Percentiles rank a stretch among this genome's conserved stretches.
phyloP scores from a whole-genome alignment of 2,797 vertebrate genomes.

The Gallinago nigripennis region DNA sequence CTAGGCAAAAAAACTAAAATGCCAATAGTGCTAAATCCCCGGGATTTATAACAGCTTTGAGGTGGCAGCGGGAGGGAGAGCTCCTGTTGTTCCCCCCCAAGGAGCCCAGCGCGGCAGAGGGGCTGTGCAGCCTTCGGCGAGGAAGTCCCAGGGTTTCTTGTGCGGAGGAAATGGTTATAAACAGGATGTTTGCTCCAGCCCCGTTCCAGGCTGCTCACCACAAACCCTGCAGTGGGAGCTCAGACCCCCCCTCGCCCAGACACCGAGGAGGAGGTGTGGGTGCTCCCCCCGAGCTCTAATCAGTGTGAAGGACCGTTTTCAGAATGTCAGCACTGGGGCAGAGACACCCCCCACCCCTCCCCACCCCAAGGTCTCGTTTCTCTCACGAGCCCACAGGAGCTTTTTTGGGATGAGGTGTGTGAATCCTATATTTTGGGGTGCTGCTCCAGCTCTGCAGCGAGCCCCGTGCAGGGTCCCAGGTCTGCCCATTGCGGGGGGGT shows the following conservation, averaged over 20 bases:
- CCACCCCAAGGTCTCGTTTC: rapidly evolving
- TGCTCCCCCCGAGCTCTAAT: background rate
- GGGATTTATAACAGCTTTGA: background rate
- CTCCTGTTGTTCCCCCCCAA: background rate
- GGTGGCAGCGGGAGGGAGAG: background rate
- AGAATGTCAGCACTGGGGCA: background rate
- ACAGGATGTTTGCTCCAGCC: constrained; percentile 43
- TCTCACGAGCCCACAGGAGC: background rate
- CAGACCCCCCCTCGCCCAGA: background rate
- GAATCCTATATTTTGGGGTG: rapidly evolving
- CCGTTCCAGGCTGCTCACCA: background rate
- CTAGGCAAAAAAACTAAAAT: background rate
- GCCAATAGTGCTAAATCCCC: rapidly evolving
- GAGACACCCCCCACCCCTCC: background rate
- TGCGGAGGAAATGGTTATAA: background rate
- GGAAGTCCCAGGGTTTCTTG: background rate
- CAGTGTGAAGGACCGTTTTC: background rate
- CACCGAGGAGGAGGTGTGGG: background rate
- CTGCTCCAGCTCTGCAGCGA: rapidly evolving
- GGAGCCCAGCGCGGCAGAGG: background rate
- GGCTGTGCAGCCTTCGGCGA: background rate
- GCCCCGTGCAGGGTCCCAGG: background rate
- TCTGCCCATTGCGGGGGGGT: background rate
- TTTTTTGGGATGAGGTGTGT: background rate
- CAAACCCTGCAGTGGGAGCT: background rate